phyloP scores from a whole-genome alignment of 2,888 invertebrate genomes.

The Zhuqinia jingwanae region DNA sequence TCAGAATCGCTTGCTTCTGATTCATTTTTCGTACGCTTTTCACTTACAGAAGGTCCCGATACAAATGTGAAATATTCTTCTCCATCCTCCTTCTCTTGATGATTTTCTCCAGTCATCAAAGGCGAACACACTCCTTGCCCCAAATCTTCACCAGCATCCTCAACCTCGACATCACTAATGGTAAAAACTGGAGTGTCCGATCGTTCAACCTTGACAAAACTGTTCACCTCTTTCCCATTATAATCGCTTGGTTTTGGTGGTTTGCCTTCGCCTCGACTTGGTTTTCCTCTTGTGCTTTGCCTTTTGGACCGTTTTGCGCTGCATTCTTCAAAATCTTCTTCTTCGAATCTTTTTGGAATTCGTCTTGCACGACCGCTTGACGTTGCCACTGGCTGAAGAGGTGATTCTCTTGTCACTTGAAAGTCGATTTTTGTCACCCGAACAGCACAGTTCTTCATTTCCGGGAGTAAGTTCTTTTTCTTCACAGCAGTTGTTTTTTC shows the following conservation, averaged over 20 bases:
- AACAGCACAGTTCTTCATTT: not conserved
- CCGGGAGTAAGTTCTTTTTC: not conserved
- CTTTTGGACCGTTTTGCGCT: not conserved
- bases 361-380: not conserved
- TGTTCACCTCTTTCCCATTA: not conserved
- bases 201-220: too few species aligned
- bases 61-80: too few species aligned
- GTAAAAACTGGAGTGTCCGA: too few species aligned
- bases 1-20: too few species aligned
- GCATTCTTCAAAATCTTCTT: not conserved
- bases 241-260: too few species aligned
- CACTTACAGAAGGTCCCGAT: too few species aligned
- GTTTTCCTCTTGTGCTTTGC: not conserved
- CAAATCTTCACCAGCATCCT: not conserved
- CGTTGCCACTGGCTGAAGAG: too few species aligned
- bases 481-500: not conserved
- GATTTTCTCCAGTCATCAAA: not conserved
- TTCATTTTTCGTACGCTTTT: too few species aligned
- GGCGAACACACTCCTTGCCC: not conserved
- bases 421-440: too few species aligned
- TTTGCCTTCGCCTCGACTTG: too few species aligned
- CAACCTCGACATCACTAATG: too few species aligned
- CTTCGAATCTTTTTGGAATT: slow-evolving; percentile 4
- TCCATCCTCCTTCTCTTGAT: not conserved
- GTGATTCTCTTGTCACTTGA: too few species aligned